Conservation (phyloP, 2,113 vertebrate species). For the Daubentonia madagascariensis region DNA sequence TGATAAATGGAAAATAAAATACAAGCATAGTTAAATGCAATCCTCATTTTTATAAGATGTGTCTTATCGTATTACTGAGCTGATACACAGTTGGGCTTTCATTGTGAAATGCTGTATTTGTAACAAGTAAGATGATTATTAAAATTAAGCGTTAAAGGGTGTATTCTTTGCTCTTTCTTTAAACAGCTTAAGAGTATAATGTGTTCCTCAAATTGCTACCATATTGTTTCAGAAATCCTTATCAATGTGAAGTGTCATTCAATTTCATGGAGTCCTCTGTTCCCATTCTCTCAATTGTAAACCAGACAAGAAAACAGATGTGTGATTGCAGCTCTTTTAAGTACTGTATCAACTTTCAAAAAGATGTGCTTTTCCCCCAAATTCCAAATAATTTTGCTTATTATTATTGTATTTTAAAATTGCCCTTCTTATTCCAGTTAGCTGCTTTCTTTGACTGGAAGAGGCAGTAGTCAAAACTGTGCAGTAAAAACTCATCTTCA, state of each 20-base stretch:
- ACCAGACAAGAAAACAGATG: constrained; percentile 62
- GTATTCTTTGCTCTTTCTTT: constrained; percentile 61
- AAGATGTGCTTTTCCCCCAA: not conserved
- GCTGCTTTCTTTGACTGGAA: not conserved
- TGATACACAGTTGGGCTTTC: constrained; percentile 64
- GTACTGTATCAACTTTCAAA: constrained; percentile 45
- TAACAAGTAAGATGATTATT: constrained; percentile 62
- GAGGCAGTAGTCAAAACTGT: not conserved
- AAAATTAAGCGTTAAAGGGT: constrained; percentile 69
- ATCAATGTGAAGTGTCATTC: constrained; percentile 69
- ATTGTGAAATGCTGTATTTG: constrained; percentile 63
- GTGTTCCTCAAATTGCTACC: constrained; percentile 61
- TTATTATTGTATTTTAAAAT: constrained; percentile 25
- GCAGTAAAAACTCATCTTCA: not conserved
- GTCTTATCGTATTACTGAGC: constrained; percentile 57
- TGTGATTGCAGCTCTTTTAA: constrained; percentile 62
- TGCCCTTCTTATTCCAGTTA: not conserved
- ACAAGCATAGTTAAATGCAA: constrained; percentile 48
- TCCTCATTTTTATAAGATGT: constrained; percentile 59
- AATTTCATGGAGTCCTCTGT: constrained; percentile 53
- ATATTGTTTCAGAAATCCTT: constrained; percentile 69
- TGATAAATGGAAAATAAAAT: constrained; percentile 63
- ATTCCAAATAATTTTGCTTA: constrained; percentile 34
- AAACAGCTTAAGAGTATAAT: constrained; percentile 43
- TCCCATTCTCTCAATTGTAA: constrained; percentile 48